Percentiles rank a stretch among this genome's conserved stretches.
phyloP scores from a whole-genome alignment of 2,113 vertebrate genomes.

The Peromyscus leucopus region DNA sequence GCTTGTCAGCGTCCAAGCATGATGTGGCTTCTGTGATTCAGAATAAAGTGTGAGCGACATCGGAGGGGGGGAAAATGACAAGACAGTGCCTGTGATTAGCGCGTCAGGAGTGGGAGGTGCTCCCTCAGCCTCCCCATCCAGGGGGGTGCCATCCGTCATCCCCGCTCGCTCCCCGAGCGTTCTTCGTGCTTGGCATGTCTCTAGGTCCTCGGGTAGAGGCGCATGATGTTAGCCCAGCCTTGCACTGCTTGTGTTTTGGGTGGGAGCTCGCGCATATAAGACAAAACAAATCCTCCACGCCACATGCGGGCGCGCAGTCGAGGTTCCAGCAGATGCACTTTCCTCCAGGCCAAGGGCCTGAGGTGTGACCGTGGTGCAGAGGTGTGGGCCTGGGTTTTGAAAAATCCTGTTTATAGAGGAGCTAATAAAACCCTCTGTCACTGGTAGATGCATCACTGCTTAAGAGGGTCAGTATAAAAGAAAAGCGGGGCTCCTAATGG shows the following conservation, averaged over 20 bases:
- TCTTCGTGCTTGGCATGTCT: not conserved
- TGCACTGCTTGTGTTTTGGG: not conserved
- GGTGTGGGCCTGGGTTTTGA: not conserved
- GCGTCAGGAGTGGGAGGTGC: not conserved
- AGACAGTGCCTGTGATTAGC: not conserved
- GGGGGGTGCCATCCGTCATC: not conserved
- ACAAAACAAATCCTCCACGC: not conserved
- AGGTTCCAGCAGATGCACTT: not conserved
- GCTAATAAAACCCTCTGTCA: not conserved
- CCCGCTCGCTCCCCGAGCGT: not conserved
- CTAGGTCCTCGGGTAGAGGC: slow-evolving; percentile 33
- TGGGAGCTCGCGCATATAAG: not conserved
- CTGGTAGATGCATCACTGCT: not conserved
- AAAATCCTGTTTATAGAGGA: not conserved
- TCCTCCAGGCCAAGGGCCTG: not conserved
- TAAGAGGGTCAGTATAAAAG: not conserved
- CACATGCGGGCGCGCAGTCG: not conserved
- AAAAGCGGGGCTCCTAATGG: not conserved
- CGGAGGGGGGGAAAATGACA: not conserved
- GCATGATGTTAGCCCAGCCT: not conserved
- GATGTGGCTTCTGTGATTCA: not conserved
- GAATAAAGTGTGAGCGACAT: not conserved
- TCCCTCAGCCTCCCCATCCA: not conserved
- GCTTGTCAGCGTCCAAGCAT: not conserved
- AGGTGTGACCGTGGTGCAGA: not conserved